Conservation (phyloP, 2,888 invertebrate species). For the Ophion obscuratus region DNA sequence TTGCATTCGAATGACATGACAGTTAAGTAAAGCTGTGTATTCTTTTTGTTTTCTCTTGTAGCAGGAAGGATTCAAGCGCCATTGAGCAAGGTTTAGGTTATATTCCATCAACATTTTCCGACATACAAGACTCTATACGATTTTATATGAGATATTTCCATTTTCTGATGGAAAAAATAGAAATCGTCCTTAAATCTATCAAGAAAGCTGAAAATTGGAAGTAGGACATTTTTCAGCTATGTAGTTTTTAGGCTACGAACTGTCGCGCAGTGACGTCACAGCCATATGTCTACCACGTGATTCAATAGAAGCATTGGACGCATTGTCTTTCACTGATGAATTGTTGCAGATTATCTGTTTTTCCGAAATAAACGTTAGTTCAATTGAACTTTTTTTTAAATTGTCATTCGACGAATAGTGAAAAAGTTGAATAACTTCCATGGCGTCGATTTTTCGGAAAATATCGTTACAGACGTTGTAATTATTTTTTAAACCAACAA, state of each 20-base stretch:
- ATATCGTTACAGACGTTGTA: neutral
- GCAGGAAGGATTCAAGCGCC: neutral
- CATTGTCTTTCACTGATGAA: neutral
- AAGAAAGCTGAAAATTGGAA: neutral
- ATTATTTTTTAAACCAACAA: neutral
- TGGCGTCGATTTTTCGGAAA: neutral
- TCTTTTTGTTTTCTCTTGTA: neutral
- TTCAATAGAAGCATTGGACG: neutral
- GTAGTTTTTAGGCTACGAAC: neutral
- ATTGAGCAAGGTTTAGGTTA: neutral
- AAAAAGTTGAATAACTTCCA: neutral
- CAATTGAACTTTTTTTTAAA: neutral
- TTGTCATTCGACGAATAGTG: neutral
- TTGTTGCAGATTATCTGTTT: neutral
- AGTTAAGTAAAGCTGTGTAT: neutral
- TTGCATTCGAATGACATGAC: neutral
- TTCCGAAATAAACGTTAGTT: neutral
- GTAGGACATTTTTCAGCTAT: neutral
- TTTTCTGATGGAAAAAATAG: neutral
- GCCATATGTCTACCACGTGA: neutral
- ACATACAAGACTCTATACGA: neutral
- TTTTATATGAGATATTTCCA: neutral
- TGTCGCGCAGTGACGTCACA: neutral
- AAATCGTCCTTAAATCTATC: neutral
- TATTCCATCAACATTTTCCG: neutral